Evolutionary conservation across 2,888 invertebrate genomes (phyloP), one percentile per base, ranked within the genome.

Genomic region (Synergus japonicus): DNA sequence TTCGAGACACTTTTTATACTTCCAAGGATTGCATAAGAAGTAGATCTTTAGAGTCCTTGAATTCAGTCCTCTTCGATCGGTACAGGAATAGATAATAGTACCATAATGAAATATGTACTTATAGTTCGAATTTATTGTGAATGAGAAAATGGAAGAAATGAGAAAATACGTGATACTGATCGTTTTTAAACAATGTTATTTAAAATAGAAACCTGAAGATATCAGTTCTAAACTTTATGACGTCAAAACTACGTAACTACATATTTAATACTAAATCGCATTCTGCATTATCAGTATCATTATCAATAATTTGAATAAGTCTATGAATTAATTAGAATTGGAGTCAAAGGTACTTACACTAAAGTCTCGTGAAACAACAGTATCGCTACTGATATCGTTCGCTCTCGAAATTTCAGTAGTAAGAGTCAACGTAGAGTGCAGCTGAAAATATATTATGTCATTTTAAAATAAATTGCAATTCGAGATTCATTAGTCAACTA

Each of bases 151-250:
- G 3, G 22, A 22, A 46, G 13, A 15, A 73, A 54, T 22, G 4
- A 10, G 10, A 58, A 73, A 18, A 58, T n/a, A 73, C 54, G 73
- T 73, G 73, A 9, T n/a, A 54, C 54, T 15, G 41, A 73, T 73
- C 8, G 49, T 54, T 58, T 41, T 13, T 10, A 22, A 60, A 4
- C 4, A 22, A 60, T 37, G 73, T 29, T n/a, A 54, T 54, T 10
- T 54, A 9, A 13, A 54, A 73, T n/a, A n/a, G n/a, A 37, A 37
- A 12, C n/a, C 9, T 54, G 73, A 22, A 29, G 15, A 41, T 54
- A 37, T 54, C 29, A 29, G 54, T 41, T 73, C 37, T 37, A 37
- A 22, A 69, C 49, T 46, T 54, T 37, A n/a, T 58, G 54, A 73
- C 73, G 54, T 54, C 2, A 15, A 10, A 7, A 37, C 5, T 37